Conservation (phyloP, 37 sponge, comb jelly and placozoan genomes). For the Haliclona indistincta region DNA sequence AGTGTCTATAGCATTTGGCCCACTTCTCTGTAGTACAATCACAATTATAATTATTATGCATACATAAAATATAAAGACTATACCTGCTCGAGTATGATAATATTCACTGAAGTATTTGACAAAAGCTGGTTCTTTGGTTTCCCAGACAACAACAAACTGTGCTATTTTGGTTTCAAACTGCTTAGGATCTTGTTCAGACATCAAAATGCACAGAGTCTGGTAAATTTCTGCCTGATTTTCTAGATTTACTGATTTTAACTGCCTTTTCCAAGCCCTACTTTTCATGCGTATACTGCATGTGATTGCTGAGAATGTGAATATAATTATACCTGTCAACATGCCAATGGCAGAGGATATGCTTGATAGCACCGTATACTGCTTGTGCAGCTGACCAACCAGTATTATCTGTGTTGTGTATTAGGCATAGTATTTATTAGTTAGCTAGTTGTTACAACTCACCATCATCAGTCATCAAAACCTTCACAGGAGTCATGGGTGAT, state of each 20-base stretch:
- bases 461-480: conserved; percentile 30
- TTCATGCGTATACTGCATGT: too few species aligned
- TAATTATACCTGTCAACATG: conserved; percentile 15
- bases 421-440: background rate
- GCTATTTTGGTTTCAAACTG: conserved; percentile 7
- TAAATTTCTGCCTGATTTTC: conserved; percentile 19
- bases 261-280: conserved; percentile 28
- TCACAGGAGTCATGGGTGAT: conserved; percentile 1
- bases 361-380: conserved; percentile 5
- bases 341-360: conserved; percentile 13
- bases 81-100: conserved; percentile 29
- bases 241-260: conserved; percentile 10
- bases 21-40: conserved; percentile 41
- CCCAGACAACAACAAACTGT: background rate
- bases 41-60: too few species aligned
- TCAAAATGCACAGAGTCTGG: conserved; percentile 16
- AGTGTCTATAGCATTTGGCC: conserved; percentile 28
- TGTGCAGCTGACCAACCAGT: background rate
- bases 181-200: background rate
- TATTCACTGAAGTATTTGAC: conserved; percentile 17
- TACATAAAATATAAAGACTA: too few species aligned
- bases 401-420: background rate
- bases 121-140: conserved; percentile 7
- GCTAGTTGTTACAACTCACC: background rate
- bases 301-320: background rate